Evolutionary conservation across 23 tunicate genomes (phyloP), one percentile per base, ranked within the genome.

Genomic region (Pegea sp.): DNA sequence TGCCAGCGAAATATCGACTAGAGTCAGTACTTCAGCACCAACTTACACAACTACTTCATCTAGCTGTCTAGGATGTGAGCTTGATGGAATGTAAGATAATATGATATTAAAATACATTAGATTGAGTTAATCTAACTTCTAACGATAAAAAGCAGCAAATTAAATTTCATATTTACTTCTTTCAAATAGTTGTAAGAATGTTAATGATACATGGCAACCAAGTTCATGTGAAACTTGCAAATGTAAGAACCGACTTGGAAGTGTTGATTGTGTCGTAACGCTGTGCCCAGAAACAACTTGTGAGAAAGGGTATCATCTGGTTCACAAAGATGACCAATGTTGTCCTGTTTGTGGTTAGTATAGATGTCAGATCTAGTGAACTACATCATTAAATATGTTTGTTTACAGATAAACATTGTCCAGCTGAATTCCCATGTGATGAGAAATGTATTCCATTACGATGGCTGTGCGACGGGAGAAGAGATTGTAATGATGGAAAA

Each of bases 391-490:
- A 8, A 16, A 8, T 38, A 38, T 38, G 46, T 38, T 38, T 38
- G 16, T 16, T 38, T 38, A 22, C 71, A 78, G 92, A 78, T 31
- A 70, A 78, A 33, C 44, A 30, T 29, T 81, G 93, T 49, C 93
- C 93, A 33, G 93, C 76, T 4, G 80, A 81, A 42, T 81, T 81
- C 61, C 57, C 29, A 32, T 81, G 93, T 33, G 61, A 67, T 33
- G 65, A 66, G 5, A 58, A 66, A 4, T 81, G 93, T 33, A 81
- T 81, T 23, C 93, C 93, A 33, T 11, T 49, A 19, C 54, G 46
- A n/a, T 81, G 93, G 93, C 70, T 59, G 26, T 81, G 93, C 42
- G 93, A 81, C 48, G 80, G 93, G 21, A 59, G 31, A 27, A 33
- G 0, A 11, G 93, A 81, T 46, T 81, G 93, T 34, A 34, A 0